Base-by-base conservation (phyloP, 1,140 invertebrate genomes). In the Drosophila mojavensis region DNA sequence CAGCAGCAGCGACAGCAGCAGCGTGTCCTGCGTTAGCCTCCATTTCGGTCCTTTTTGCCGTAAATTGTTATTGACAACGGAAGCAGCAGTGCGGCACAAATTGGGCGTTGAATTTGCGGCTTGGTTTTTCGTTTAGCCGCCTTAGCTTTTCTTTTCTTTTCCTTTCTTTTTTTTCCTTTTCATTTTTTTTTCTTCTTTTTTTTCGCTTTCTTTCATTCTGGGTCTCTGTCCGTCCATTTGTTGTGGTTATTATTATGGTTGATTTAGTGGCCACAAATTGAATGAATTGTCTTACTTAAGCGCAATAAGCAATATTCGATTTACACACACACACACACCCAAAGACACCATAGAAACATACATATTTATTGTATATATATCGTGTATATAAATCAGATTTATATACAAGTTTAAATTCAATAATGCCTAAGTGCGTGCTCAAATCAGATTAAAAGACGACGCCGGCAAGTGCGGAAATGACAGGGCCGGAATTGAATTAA, bases 171-270 rank as follows among this genome's bases (percentile, higher is more conserved):
- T 36, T 20, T 36, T n/a, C 41, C 10, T 30, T 55, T 30, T 30
- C 11, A 20, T 60, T 45, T 56, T 55, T 64, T 82, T 64, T 65
- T 45, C 53, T 13, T 43, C 45, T 41, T 63, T 33, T 64, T 66
- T 51, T 50, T 53, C 55, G 36, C 45, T 20, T 53, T 20, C 53
- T 75, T 65, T 62, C 64, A 59, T 64, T 28, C 56, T 53, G 20
- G 17, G 9, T 51, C 15, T 77, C 43, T 48, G 41, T 30, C 33
- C 51, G 70, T 73, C 80, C 85, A 82, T 90, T 84, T 81, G 80
- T 84, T 84, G 84, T 89, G 85, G 84, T 89, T 88, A 88, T 88
- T 88, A 88, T 88, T 89, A 84, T 88, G 84, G 84, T 88, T 88
- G 84, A 88, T 88, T 88, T 88, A 88, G 84, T 89, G 84, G 84